Conservation (phyloP, 2,797 vertebrate genomes). For the Phoeniculus purpureus region DNA sequence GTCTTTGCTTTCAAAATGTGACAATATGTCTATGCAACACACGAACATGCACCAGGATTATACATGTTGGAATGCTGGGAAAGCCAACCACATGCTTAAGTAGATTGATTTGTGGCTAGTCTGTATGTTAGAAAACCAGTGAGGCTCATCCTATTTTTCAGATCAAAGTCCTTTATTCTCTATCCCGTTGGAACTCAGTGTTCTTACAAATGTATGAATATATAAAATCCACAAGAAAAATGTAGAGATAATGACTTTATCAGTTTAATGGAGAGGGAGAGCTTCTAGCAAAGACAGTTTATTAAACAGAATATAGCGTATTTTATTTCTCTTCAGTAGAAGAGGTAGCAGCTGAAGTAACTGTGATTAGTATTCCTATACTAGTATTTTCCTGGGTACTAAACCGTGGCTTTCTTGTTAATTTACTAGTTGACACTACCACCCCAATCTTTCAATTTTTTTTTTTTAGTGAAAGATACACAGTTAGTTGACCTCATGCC, state of each 20-base stretch:
- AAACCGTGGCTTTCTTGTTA: constrained; percentile 14
- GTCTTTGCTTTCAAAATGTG: not conserved
- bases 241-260: not conserved
- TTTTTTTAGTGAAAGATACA: not conserved
- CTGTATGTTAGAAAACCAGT: constrained; percentile 1
- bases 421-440: not conserved
- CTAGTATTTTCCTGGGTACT: not conserved
- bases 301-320: not conserved
- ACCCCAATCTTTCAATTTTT: not conserved
- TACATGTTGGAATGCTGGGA: not conserved
- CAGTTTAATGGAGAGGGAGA: not conserved
- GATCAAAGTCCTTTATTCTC: constrained; percentile 13
- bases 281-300: not conserved
- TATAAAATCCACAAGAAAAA: constrained; percentile 7
- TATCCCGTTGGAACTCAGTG: not conserved
- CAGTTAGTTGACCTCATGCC: not conserved
- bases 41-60: not conserved
- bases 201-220: not conserved
- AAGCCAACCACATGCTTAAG: constrained; percentile 3
- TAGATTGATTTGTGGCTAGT: not conserved
- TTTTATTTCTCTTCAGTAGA: not conserved
- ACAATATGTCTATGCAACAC: not conserved
- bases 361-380: not conserved
- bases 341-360: not conserved
- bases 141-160: not conserved